A percentile compares a stretch with the other conserved stretches of the same genome.
phyloP scores from a whole-genome alignment of 2,113 vertebrate genomes.

The Siphamia tubifer region DNA sequence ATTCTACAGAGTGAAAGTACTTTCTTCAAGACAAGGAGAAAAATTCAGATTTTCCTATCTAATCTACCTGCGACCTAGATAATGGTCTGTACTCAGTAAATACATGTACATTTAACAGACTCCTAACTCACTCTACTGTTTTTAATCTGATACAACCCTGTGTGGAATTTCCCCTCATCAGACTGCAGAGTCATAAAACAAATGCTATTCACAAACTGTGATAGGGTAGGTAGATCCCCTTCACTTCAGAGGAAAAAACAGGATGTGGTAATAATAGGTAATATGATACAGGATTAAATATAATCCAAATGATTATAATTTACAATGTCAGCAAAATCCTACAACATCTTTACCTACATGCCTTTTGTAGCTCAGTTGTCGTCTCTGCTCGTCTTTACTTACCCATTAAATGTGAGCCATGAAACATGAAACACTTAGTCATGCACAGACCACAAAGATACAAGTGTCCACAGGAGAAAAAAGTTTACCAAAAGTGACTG shows the following conservation, averaged over 20 bases:
- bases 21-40: constrained; percentile 29
- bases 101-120: constrained; percentile 2
- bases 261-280: constrained; percentile 18
- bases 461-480: constrained; percentile 20
- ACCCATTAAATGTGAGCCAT: constrained; percentile 28
- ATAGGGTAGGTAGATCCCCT: constrained; percentile 28
- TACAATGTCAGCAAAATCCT: constrained; percentile 14
- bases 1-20: constrained; percentile 59
- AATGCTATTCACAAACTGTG: constrained; percentile 20
- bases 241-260: constrained; percentile 16
- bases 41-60: constrained; percentile 29
- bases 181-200: constrained; percentile 32
- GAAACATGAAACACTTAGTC: constrained; percentile 36
- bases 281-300: constrained; percentile 29
- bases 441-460: constrained; percentile 23
- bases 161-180: constrained; percentile 49
- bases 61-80: constrained; percentile 45
- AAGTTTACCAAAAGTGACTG: constrained; percentile 21
- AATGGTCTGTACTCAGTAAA: constrained; percentile 14
- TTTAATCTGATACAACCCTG: constrained; percentile 48
- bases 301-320: constrained; percentile 23
- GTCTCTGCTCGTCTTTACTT: background rate
- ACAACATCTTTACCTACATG: background rate
- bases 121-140: constrained; percentile 7
- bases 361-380: constrained; percentile 8